These are phyloP conservation scores for Peromyscus nudipes DNA, from an alignment of 2,797 vertebrate species.

Conservation along the genomic window DNA sequence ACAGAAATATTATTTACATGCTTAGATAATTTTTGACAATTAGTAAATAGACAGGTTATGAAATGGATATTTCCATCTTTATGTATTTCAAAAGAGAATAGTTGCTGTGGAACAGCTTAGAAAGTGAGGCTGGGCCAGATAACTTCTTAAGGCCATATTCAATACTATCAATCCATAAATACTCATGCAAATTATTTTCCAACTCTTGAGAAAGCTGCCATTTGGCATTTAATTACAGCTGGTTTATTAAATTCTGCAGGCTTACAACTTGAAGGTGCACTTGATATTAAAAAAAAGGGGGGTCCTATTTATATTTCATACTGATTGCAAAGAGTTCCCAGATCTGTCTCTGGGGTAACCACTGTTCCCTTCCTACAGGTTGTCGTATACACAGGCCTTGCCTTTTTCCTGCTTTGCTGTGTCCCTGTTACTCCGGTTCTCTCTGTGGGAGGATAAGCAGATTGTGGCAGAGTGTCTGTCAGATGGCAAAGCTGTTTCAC, in stretches of 20 bases:
- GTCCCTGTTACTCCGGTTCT: rapidly evolving
- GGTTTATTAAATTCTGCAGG: slow-evolving; percentile 31
- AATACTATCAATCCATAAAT: slow-evolving; percentile 23
- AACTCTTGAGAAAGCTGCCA: slow-evolving; percentile 36
- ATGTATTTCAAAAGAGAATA: neutral
- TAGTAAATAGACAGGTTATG: neutral
- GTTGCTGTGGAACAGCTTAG: neutral
- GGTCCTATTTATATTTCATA: neutral
- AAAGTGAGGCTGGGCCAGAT: neutral
- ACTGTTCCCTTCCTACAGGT: rapidly evolving
- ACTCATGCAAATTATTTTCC: slow-evolving; percentile 19
- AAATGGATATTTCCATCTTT: neutral
- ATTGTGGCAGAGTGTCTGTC: rapidly evolving
- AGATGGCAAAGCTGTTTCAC: neutral
- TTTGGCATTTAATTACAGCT: slow-evolving; percentile 59
- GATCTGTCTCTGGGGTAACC: neutral
- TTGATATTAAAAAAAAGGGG: neutral
- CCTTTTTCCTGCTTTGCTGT: rapidly evolving
- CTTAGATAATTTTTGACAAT: neutral
- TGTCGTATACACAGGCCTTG: rapidly evolving
- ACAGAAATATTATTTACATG: neutral
- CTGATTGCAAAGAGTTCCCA: neutral
- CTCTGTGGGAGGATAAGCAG: rapidly evolving
- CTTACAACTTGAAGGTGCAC: neutral
- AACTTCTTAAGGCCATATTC: slow-evolving; percentile 3